phyloP scores from a whole-genome alignment of 2,113 vertebrate species.

The Oenanthe melanoleuca region DNA sequence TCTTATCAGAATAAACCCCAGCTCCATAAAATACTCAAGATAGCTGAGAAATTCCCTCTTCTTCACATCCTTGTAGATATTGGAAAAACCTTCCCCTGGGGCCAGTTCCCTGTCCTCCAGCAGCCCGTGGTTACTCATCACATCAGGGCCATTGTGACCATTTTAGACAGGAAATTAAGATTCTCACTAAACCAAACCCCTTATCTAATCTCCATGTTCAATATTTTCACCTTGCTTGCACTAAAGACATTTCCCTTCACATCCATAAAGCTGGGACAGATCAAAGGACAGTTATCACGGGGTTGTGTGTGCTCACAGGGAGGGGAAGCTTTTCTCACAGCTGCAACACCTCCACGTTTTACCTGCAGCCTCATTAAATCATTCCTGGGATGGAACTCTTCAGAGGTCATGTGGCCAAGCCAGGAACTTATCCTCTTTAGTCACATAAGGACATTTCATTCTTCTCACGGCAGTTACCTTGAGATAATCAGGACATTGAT shows the following conservation, averaged over 20 bases:
- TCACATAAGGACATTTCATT: background rate
- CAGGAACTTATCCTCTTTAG: background rate
- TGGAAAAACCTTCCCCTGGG: background rate
- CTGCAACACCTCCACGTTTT: background rate
- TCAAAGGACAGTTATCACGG: background rate
- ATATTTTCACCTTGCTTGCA: background rate
- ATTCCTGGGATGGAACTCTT: background rate
- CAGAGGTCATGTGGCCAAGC: background rate
- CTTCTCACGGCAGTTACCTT: background rate
- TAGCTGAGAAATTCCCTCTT: background rate
- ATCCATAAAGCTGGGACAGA: background rate
- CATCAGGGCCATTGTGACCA: background rate
- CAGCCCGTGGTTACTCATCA: background rate
- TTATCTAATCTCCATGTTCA: background rate
- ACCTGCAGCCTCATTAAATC: background rate
- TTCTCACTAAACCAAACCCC: background rate
- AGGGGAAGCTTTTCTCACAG: background rate
- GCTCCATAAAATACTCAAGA: background rate
- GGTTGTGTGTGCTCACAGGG: background rate
- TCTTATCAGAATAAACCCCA: background rate
- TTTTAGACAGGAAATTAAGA: conserved; percentile 25
- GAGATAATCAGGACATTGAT: background rate
- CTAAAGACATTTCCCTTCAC: background rate
- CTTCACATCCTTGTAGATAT: background rate
- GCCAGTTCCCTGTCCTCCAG: background rate